Base-by-base conservation (phyloP, 2,888 invertebrate genomes). In the Tipula lateralis region DNA sequence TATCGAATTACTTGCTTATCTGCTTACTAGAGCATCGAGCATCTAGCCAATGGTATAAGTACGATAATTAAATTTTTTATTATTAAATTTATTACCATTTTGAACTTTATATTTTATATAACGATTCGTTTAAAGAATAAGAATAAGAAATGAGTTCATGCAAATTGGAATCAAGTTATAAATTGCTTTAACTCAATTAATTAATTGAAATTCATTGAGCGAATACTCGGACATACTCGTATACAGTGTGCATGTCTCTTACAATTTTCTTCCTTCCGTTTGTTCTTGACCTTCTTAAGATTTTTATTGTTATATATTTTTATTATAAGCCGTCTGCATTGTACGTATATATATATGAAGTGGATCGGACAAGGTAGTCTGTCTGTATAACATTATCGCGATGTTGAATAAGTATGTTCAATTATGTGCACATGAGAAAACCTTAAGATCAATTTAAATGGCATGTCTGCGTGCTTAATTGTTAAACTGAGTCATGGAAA, bases 281-380 rank as follows among this genome's bases (percentile, higher is more conserved):
- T 66, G 66, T 24, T 66, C 66, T 66, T 66, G 66, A 66, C 66
- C 66, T 66, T 66, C 66, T 19, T 66, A 66, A 66, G 66, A 66
- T 66, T 66, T 66, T 66, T 24, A 24, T 66, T 66, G 24, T 66
- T 66, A 66, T 24, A 39, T 39, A 13, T 39, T 39, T 39, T 24
- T 12, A 12, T 19, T 66, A 2, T 66, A 24, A 9, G 16, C 7
- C 16, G n/a, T 66, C 7, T 24, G 9, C 24, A n/a, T n/a, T n/a
- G n/a, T 24, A 9, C 7, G 24, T 9, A 9, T 24, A 7, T 7
- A 16, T 9, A 2, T 3, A 44, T 44, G 5, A 5, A 3, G 44
- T 44, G n/a, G 13, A n/a, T 44, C 5, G 13, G 66, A 7, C 66
- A 66, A 66, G 66, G 66, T 66, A 66, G 66, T 66, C 66, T 66